Evolutionary conservation across 2,888 invertebrate species (phyloP), one percentile per base, ranked within the genome.

Genomic region (Lutraria lutraria): DNA sequence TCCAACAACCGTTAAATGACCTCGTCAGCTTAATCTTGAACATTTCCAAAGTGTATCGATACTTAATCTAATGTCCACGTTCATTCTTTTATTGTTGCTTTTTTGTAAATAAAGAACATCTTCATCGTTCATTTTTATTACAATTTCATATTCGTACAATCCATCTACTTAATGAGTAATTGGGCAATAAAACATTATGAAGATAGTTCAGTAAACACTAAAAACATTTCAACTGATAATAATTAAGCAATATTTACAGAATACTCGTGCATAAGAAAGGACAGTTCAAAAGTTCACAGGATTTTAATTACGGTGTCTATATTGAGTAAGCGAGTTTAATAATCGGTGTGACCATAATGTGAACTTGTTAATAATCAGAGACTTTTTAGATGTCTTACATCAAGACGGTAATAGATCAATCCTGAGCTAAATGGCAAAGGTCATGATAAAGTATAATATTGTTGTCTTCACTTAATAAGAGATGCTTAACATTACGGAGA

Each of bases 231-330:
- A 68, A 68, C 25, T 68, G 63, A 25, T n/a, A 68, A 25, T 68
- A 25, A n/a, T n/a, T 25, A 25, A 12, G 6, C 25, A 25, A 68
- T 10, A 68, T 68, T 25, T 16, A 56, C 43, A 68, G 25, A 68
- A 25, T 68, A 25, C n/a, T n/a, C n/a, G n/a, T n/a, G n/a, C 63
- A 68, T 68, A 12, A 68, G 63, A 68, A 68, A 68, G 6, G 10
- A 68, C 12, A 12, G 63, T n/a, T 10, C 63, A 68, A 68, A 68
- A 68, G 63, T 68, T 68, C 63, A 68, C 63, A 68, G n/a, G n/a
- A 68, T n/a, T 68, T 68, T 25, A 68, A 68, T 68, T 68, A n/a
- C 25, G 25, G 63, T 25, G 25, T 68, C 25, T 68, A 68, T 68
- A 68, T 25, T n/a, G 25, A 68, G 12, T 10, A 68, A n/a, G 63